Evolutionary conservation across 2,888 invertebrate species (phyloP), one percentile per base, ranked within the genome.

Genomic region (Helicoverpa assulta): DNA sequence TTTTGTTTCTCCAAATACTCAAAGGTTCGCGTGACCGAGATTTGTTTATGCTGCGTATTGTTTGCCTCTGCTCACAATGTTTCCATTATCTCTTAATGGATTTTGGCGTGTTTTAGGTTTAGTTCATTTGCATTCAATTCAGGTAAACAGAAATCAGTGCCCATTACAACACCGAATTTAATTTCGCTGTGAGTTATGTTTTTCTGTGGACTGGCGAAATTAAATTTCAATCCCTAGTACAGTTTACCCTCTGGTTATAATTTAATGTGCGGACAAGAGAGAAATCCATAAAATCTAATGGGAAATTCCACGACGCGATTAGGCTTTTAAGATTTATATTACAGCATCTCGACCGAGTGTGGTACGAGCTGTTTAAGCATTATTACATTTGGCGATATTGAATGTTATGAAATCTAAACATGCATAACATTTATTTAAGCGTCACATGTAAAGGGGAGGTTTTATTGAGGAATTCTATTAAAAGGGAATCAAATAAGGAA

Each of bases 271-370:
- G 91, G 92, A 92, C 91, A 92, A 91, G 91, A 89, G 90, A 85
- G 90, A 92, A 91, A 93, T 93, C 93, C 93, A 93, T 95, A 93
- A 95, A 95, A 92, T 90, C 88, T 93, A 95, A 95, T 94, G 91
- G 93, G 89, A 90, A 94, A 94, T 94, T 94, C 92, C 92, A 85
- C 87, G 84, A 88, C 76, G 88, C 89, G 89, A 91, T 91, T 92
- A 92, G 89, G 89, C 90, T 90, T 86, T 89, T 86, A 87, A 92
- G 93, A 94, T 94, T 94, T 93, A 94, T 94, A 91, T 93, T 89
- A 50, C 40, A 88, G 87, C 82, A 81, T 74, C 84, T 86, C 84
- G n/a, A 87, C 86, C 86, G 88, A 86, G 80, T 83, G 82, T 80
- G 85, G 83, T 84, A 83, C 83, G 86, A 86, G 78, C 87, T 90